Evolutionary conservation across 2,797 vertebrate genomes (phyloP).

Genomic region (Hemitrygon akajei): DNA sequence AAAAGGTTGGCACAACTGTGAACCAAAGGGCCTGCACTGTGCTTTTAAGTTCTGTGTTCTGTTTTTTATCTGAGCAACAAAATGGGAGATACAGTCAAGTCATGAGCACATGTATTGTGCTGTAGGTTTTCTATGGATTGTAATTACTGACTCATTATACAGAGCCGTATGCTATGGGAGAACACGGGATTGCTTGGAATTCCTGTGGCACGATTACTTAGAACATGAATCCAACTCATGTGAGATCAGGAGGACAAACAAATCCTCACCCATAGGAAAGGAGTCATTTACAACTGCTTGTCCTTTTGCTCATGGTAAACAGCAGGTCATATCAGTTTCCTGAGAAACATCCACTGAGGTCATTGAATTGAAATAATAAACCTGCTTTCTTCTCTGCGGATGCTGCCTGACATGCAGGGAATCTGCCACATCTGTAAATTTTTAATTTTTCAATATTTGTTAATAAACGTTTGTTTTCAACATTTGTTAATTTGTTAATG

Average conservation of each 20-base stretch:
- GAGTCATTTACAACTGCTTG: not conserved
- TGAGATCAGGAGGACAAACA: not conserved
- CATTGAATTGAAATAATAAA: not conserved
- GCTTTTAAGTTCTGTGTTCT: no score
- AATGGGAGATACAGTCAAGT: not conserved
- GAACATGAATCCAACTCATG: not conserved
- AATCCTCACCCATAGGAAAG: not conserved
- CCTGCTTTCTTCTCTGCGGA: no score
- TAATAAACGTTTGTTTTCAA: not conserved
- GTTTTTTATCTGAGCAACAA: not conserved
- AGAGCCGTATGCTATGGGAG: not conserved
- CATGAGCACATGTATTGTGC: no score
- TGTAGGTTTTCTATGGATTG: no score
- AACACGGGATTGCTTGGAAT: not conserved
- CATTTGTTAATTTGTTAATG: no score
- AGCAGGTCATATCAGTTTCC: not conserved
- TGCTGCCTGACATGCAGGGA: no score
- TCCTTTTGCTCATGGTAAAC: not conserved
- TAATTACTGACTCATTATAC: not conserved
- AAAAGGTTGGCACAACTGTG: no score
- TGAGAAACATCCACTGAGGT: not conserved
- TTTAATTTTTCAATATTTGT: not conserved
- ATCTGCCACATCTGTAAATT: no score
- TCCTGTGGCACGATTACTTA: not conserved
- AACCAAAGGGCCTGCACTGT: no score